A percentile compares a stretch with the other conserved stretches of the same genome.
Evolutionary conservation across 2,888 invertebrate genomes (phyloP).

Genomic region (Tetramorium bicarinatum): DNA sequence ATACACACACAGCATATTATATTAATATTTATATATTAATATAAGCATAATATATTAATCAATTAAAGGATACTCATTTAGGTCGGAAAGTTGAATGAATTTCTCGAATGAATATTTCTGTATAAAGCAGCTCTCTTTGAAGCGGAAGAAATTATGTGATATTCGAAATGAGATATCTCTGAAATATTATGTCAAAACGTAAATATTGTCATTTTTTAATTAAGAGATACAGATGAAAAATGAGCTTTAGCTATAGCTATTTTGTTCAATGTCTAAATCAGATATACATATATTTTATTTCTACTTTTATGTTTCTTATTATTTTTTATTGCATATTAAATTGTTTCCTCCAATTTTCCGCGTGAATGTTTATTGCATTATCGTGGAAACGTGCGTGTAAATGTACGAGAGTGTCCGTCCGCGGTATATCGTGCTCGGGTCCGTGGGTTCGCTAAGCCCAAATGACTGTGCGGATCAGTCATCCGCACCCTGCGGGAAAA

Average conservation of each 20-base stretch:
- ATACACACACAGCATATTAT: too few relatives aligned
- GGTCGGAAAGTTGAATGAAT: not conserved
- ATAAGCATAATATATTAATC: not conserved
- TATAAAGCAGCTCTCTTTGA: not conserved
- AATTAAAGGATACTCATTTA: not conserved
- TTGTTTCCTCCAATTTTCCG: not conserved
- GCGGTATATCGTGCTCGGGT: not conserved
- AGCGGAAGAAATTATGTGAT: not conserved
- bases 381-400: not conserved
- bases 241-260: not conserved
- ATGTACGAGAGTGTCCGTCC: not conserved
- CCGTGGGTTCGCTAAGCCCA: not conserved
- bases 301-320: not conserved
- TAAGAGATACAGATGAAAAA: not conserved
- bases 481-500: not conserved
- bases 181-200: not conserved
- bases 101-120: not conserved
- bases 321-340: not conserved
- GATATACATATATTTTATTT: not conserved
- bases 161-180: not conserved
- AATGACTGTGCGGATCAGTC: not conserved
- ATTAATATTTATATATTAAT: not conserved
- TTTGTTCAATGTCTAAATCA: too few relatives aligned
- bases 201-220: conserved; percentile 1
- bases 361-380: not conserved